Conservation (phyloP, 2,113 vertebrate genomes). For the Balaenoptera acutorostrata region DNA sequence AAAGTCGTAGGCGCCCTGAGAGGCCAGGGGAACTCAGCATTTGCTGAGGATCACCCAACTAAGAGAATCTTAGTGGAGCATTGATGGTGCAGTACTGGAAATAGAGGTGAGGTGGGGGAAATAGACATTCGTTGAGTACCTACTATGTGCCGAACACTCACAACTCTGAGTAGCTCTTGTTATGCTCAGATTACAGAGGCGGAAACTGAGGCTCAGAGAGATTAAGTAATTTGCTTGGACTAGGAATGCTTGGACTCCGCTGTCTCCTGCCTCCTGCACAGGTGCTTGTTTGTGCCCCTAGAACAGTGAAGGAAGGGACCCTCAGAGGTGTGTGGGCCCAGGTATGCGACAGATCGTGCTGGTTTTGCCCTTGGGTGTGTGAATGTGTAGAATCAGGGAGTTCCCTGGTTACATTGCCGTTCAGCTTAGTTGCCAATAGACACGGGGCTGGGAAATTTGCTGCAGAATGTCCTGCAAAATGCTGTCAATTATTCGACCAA, state of each 20-base stretch:
- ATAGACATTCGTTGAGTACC: not conserved
- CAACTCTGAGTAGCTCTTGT: not conserved
- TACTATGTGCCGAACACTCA: not conserved
- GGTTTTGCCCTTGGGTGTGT: not conserved
- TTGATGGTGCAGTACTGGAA: not conserved
- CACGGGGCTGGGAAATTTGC: not conserved
- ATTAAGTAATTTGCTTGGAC: not conserved
- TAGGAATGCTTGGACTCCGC: not conserved
- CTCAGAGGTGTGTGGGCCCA: not conserved
- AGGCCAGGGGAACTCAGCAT: not conserved
- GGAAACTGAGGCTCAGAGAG: not conserved
- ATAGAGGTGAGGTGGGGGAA: not conserved
- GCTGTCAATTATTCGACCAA: not conserved
- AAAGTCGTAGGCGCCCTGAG: not conserved
- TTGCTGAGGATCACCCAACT: not conserved
- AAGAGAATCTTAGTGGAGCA: not conserved
- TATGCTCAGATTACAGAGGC: not conserved
- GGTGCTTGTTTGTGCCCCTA: not conserved
- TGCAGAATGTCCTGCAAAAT: not conserved
- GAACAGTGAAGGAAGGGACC: not conserved
- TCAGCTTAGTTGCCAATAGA: not conserved
- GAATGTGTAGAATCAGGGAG: not conserved
- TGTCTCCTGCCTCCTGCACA: no score
- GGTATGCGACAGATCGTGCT: fast-evolving
- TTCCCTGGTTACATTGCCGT: no score